phyloP scores from a whole-genome alignment of 1,140 invertebrate genomes.

The Pseudoatta argentina region DNA sequence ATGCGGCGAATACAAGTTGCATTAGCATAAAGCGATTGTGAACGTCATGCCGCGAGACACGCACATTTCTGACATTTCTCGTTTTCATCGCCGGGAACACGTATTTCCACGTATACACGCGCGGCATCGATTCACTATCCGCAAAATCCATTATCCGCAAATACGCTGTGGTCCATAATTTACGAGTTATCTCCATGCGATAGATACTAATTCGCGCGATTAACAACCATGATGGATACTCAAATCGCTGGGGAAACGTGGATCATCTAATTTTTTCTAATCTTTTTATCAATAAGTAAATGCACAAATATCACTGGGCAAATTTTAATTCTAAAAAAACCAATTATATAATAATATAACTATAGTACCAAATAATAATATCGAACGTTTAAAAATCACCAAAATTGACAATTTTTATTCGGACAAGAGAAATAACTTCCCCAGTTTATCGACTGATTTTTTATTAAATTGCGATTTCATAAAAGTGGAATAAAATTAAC shows the following conservation, averaged over 20 bases:
- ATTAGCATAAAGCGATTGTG: constrained; percentile 15
- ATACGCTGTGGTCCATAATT: constrained; percentile 2
- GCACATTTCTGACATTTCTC: constrained; percentile 21
- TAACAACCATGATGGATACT: constrained; percentile 14
- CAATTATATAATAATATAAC: not conserved
- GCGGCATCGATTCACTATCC: constrained; percentile 13
- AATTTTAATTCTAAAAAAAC: not conserved
- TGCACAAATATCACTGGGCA: not conserved
- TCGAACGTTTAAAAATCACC: not conserved
- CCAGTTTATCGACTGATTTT: not conserved
- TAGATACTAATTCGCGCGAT: constrained; percentile 18
- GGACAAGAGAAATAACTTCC: not conserved
- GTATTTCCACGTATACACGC: constrained; percentile 16
- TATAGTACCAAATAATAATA: not conserved
- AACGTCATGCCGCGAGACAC: not conserved
- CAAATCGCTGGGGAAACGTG: not conserved
- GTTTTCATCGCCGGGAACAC: not conserved
- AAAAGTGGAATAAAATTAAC: not conserved
- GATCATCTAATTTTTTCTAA: not conserved
- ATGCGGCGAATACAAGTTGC: constrained; percentile 15
- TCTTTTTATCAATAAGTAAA: not conserved
- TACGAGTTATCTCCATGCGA: not conserved
- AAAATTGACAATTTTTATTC: not conserved
- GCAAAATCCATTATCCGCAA: constrained; percentile 38
- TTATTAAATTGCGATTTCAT: not conserved